Evolutionary conservation across 2,888 invertebrate genomes (phyloP).

Genomic region (Drosophila maculinotata): DNA sequence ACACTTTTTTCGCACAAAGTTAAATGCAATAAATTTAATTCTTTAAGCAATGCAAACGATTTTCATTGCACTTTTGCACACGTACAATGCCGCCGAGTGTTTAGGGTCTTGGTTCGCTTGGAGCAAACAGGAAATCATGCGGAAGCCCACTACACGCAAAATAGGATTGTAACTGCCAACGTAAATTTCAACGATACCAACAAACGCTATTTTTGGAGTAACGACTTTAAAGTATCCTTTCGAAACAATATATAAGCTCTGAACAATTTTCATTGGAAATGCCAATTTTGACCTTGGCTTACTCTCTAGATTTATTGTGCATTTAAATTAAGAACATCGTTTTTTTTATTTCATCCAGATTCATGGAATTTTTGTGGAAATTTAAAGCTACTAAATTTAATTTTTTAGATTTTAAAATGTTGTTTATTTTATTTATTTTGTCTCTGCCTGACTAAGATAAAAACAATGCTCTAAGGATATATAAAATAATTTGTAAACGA

Average conservation of each 20-base stretch:
- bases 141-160: constrained; percentile 67
- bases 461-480: neutral
- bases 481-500: neutral
- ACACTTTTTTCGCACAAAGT: constrained; percentile 50
- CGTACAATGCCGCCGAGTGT: constrained; percentile 1
- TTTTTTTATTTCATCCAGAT: too few relatives aligned
- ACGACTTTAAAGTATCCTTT: constrained; percentile 10
- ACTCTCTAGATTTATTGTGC: too few relatives aligned
- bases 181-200: constrained; percentile 53
- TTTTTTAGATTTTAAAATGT: too few relatives aligned
- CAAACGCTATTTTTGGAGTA: neutral
- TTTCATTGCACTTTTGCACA: constrained; percentile 34
- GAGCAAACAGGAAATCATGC: constrained; percentile 52
- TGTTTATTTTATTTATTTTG: neutral
- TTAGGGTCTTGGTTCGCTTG: constrained; percentile 7
- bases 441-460: neutral
- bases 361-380: too few relatives aligned
- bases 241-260: too few relatives aligned
- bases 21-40: constrained; percentile 70
- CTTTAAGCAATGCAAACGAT: constrained; percentile 52
- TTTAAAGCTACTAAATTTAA: too few relatives aligned
- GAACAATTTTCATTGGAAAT: too few relatives aligned
- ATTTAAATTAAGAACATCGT: too few relatives aligned
- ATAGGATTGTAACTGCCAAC: constrained; percentile 69
- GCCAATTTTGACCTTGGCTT: too few relatives aligned